Evolutionary conservation across 2,113 vertebrate genomes (phyloP).

Genomic region (Sinocyclocheilus anophthalmus): DNA sequence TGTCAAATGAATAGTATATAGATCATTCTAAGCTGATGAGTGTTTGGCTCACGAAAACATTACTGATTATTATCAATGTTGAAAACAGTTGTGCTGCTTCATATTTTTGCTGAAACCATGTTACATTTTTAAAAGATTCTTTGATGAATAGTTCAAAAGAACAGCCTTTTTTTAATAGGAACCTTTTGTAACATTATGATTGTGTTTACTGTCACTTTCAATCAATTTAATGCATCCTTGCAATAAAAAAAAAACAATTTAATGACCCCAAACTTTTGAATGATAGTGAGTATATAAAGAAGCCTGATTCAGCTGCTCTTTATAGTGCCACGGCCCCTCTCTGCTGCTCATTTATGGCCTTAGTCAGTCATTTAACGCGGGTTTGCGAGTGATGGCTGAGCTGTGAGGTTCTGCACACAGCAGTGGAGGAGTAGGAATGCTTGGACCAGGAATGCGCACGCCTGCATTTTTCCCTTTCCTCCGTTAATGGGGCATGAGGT

Average conservation of each 20-base stretch:
- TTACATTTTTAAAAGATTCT: background rate
- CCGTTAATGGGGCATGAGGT: conserved; percentile 70
- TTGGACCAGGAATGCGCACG: conserved; percentile 61
- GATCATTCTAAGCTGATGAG: too few species aligned
- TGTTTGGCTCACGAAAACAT: too few species aligned
- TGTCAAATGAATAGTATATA: too few species aligned
- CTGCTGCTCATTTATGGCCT: conserved; percentile 59
- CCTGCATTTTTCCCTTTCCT: conserved; percentile 59
- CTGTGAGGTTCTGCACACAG: background rate
- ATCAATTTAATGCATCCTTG: background rate
- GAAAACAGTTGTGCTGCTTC: background rate
- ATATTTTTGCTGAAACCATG: background rate
- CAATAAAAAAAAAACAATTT: background rate
- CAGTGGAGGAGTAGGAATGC: conserved; percentile 60
- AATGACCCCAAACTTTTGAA: background rate
- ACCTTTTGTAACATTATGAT: background rate
- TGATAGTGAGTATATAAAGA: background rate
- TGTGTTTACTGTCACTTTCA: background rate
- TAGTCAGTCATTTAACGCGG: conserved; percentile 65
- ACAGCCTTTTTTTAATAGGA: background rate
- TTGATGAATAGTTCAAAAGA: background rate
- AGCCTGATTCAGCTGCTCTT: background rate
- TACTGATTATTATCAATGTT: background rate
- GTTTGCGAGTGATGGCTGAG: conserved; percentile 51
- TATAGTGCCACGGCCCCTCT: conserved; percentile 34